phyloP scores from a whole-genome alignment of 2,888 invertebrate genomes.

The Heliconius ethilla region DNA sequence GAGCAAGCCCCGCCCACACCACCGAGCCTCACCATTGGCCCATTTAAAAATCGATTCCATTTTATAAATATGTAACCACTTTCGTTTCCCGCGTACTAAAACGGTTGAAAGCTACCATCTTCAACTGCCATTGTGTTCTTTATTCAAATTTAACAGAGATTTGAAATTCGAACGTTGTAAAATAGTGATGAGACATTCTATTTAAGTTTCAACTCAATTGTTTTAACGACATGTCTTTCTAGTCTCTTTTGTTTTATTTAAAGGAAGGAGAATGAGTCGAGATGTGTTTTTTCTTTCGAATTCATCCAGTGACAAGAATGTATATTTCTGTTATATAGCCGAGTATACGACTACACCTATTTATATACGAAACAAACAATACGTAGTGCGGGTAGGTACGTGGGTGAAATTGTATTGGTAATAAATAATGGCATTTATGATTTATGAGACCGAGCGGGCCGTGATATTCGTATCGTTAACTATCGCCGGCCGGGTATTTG shows the following conservation, averaged over 20 bases:
- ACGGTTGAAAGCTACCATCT: conserved; percentile 45
- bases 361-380: conserved; percentile 70
- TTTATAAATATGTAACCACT: conserved; percentile 82
- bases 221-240: conserved; percentile 80
- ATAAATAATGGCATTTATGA: conserved; percentile 80
- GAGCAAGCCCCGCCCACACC: conserved; percentile 72
- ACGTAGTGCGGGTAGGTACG: conserved; percentile 53
- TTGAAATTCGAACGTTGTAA: conserved; percentile 50
- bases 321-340: conserved; percentile 50
- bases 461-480: conserved; percentile 42
- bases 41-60: conserved; percentile 82
- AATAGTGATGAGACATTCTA: conserved; percentile 57
- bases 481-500: conserved; percentile 44
- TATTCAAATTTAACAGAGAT: conserved; percentile 42
- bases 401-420: conserved; percentile 77
- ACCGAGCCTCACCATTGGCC: conserved; percentile 72
- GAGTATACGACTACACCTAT: conserved; percentile 26
- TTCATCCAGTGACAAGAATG: conserved; percentile 57
- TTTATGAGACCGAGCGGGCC: conserved; percentile 55
- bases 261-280: conserved; percentile 66
- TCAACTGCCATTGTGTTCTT: conserved; percentile 44
- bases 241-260: conserved; percentile 81
- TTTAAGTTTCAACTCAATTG: conserved; percentile 68
- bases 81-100: conserved; percentile 58
- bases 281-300: conserved; percentile 64